These are phyloP conservation scores for Amphipoea lucens DNA, from an alignment of 2,888 invertebrate species.

Conservation along the genomic window DNA sequence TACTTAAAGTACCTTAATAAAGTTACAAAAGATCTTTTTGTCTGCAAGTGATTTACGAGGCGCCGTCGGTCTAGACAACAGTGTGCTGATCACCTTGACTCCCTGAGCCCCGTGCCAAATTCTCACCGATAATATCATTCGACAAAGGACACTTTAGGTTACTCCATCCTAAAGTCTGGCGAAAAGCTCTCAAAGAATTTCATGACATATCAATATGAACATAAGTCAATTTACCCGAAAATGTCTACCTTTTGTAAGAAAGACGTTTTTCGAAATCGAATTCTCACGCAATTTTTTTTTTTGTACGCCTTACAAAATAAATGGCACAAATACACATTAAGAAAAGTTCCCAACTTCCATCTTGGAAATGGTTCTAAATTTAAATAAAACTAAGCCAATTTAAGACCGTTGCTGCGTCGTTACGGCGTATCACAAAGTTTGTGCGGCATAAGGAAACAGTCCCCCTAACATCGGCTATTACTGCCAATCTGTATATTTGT, in stretches of 20 bases:
- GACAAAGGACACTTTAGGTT: constrained; percentile 51
- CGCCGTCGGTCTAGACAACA: constrained; percentile 65
- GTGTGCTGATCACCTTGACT: constrained; percentile 62
- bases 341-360: constrained; percentile 24
- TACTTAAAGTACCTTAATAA: constrained; percentile 22
- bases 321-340: constrained; percentile 19
- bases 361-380: constrained; percentile 47
- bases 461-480: constrained; percentile 53
- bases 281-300: background rate
- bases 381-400: constrained; percentile 63
- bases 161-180: constrained; percentile 1
- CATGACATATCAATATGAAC: constrained; percentile 38
- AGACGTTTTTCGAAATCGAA: constrained; percentile 36
- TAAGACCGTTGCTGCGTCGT: constrained; percentile 43
- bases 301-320: background rate
- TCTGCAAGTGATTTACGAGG: constrained; percentile 52
- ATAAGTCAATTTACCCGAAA: constrained; percentile 39
- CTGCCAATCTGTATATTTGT: constrained; percentile 65
- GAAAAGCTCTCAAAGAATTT: constrained; percentile 43
- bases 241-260: constrained; percentile 10
- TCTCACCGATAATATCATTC: constrained; percentile 42
- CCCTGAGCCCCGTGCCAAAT: constrained; percentile 51
- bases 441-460: constrained; percentile 52
- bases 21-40: constrained; percentile 18
- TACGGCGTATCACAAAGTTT: constrained; percentile 54